These are phyloP conservation scores for Ochropacha duplaris DNA, from an alignment of 2,888 invertebrate genomes.

Conservation along the genomic window DNA sequence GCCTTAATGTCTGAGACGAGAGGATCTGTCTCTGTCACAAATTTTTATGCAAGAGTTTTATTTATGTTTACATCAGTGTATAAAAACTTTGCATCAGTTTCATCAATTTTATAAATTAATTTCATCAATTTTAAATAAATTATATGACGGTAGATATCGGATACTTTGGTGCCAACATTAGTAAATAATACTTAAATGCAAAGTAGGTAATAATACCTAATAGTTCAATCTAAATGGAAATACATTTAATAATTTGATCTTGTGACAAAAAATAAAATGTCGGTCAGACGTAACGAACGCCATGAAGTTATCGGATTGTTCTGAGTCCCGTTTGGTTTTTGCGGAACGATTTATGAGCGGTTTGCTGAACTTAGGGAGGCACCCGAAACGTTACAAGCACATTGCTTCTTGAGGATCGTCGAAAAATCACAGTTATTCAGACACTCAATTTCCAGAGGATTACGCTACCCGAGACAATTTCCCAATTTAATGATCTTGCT, in stretches of 20 bases:
- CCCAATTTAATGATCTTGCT: constrained; percentile 2
- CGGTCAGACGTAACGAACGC: constrained; percentile 16
- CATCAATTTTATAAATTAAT: no score
- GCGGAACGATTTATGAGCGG: constrained; percentile 38
- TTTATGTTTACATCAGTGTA: background rate
- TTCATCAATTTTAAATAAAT: no score
- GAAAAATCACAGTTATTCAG: constrained; percentile 35
- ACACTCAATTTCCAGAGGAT: constrained; percentile 31
- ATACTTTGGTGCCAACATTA: no score
- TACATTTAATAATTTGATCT: background rate
- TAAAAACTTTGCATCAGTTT: no score
- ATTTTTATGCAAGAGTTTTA: background rate
- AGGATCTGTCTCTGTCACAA: background rate
- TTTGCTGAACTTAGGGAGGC: constrained; percentile 42
- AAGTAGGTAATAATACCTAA: background rate
- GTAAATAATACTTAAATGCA: background rate
- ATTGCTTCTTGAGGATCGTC: constrained; percentile 28
- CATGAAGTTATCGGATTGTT: constrained; percentile 45
- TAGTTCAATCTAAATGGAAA: no score
- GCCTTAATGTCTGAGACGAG: background rate
- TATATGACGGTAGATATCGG: no score
- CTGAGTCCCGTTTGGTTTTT: constrained; percentile 41
- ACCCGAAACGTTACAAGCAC: constrained; percentile 27
- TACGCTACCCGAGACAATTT: constrained; percentile 24
- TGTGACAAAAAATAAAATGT: constrained; percentile 8